These are phyloP conservation scores for Automeris io DNA, from an alignment of 2,888 invertebrate species.

Conservation along the genomic window DNA sequence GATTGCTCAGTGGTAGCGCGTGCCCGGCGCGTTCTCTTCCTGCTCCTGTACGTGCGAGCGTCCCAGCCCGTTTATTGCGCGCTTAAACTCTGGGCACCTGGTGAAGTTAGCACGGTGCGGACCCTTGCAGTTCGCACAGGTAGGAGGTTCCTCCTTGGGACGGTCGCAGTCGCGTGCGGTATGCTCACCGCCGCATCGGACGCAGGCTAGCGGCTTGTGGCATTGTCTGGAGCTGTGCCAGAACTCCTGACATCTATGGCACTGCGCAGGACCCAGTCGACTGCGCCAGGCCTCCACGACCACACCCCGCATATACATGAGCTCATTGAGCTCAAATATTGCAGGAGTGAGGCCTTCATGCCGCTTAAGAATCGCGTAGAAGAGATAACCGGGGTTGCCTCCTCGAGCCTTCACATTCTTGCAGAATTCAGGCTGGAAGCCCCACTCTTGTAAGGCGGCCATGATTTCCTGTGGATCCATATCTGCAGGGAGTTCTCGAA, in stretches of 20 bases:
- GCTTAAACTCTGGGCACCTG: constrained; percentile 4
- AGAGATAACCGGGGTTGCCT: constrained; percentile 12
- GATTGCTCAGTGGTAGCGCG: neutral
- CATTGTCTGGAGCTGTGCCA: constrained; percentile 10
- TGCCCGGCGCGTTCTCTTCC: neutral
- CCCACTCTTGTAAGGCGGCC: neutral
- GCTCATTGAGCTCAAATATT: constrained; percentile 1
- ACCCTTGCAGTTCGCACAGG: constrained; percentile 13
- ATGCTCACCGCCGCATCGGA: constrained; percentile 10
- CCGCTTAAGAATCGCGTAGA: neutral
- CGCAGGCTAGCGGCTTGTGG: constrained; percentile 10
- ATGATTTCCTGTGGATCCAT: neutral
- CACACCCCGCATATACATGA: constrained; percentile 10
- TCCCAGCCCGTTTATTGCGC: constrained; percentile 5
- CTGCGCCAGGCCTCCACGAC: constrained; percentile 14
- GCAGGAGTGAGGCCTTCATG: constrained; percentile 3
- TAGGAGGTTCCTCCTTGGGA: constrained; percentile 4
- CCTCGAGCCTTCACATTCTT: constrained; percentile 2
- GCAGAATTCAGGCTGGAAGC: constrained; percentile 1
- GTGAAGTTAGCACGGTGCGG: constrained; percentile 11
- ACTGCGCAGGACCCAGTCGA: constrained; percentile 11
- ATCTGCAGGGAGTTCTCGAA: constrained; percentile 2
- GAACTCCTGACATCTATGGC: constrained; percentile 17
- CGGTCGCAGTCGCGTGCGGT: constrained; percentile 9
- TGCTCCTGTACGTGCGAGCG: neutral